These are phyloP conservation scores for Eupeodes corollae DNA, from an alignment of 1,140 invertebrate genomes.

Conservation along the genomic window DNA sequence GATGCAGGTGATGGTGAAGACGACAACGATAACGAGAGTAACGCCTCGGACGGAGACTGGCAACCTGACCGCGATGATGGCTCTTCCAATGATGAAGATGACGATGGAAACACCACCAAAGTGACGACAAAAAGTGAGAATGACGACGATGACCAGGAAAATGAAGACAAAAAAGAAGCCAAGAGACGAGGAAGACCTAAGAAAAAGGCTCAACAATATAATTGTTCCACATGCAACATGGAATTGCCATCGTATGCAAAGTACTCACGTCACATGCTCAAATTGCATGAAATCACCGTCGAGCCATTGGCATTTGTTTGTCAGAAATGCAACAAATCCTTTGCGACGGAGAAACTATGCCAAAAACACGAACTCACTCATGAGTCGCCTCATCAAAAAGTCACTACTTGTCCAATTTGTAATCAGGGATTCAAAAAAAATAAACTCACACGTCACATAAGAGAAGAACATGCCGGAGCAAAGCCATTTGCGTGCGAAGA, in stretches of 20 bases:
- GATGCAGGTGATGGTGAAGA: neutral
- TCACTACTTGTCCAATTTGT: slow-evolving; percentile 34
- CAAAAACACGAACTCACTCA: slow-evolving; percentile 36
- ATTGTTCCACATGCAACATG: slow-evolving; percentile 11
- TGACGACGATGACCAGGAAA: neutral
- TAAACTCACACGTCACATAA: slow-evolving; percentile 35
- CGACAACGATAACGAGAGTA: too few relatives aligned
- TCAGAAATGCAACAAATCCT: slow-evolving; percentile 30
- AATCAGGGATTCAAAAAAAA: slow-evolving; percentile 27
- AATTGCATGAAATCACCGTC: slow-evolving; percentile 10
- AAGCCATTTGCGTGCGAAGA: slow-evolving; percentile 39
- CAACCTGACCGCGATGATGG: neutral
- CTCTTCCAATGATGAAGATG: neutral
- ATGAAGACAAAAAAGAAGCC: slow-evolving; percentile 1
- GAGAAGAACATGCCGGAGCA: slow-evolving; percentile 36
- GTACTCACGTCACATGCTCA: slow-evolving; percentile 21
- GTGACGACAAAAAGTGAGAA: neutral
- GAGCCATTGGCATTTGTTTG: slow-evolving; percentile 29
- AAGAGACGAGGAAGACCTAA: neutral
- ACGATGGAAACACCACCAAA: neutral
- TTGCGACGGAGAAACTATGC: slow-evolving; percentile 29
- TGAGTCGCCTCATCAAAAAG: slow-evolving; percentile 31
- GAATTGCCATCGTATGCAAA: slow-evolving; percentile 19
- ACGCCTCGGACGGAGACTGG: neutral
- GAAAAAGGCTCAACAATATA: neutral